Evolutionary conservation across 2,888 invertebrate species (phyloP).

Genomic region (Brachypterus glaber): DNA sequence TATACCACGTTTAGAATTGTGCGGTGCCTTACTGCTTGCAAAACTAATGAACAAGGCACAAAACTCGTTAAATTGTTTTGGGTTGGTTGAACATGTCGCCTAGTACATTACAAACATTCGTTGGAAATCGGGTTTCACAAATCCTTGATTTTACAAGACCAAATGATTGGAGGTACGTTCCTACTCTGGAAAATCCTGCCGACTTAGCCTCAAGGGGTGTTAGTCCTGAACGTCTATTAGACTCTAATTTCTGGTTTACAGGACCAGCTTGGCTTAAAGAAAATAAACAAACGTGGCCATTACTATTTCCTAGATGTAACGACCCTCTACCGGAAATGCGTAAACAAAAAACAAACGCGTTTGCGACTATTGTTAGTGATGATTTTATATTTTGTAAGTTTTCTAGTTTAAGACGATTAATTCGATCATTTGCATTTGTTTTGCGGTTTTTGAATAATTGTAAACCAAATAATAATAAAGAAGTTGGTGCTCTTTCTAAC

Average conservation of each 20-base stretch:
- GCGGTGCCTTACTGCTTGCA: too few relatives aligned
- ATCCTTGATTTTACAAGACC: constrained; percentile 6
- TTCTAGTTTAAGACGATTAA: constrained; percentile 2
- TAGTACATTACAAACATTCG: constrained; percentile 7
- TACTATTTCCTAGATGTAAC: too few relatives aligned
- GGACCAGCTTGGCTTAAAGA: constrained; percentile 6
- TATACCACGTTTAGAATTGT: too few relatives aligned
- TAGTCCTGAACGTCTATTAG: constrained; percentile 3
- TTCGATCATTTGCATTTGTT: constrained; percentile 2
- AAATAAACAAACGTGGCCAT: not conserved
- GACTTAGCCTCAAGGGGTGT: constrained; percentile 8
- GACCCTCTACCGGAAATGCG: too few relatives aligned
- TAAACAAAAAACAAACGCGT: too few relatives aligned
- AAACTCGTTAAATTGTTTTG: too few relatives aligned
- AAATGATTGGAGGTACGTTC: constrained; percentile 6
- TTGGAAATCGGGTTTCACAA: constrained; percentile 10
- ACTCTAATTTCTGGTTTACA: constrained; percentile 6
- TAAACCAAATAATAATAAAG: not conserved
- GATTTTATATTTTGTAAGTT: constrained; percentile 3
- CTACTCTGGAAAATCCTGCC: constrained; percentile 10
- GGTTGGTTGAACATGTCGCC: constrained; percentile 7
- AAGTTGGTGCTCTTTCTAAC: not conserved
- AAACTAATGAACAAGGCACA: too few relatives aligned
- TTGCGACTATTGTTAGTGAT: too few relatives aligned
- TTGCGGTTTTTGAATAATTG: constrained; percentile 1